These are phyloP conservation scores for Temnothorax nylanderi DNA, from an alignment of 1,140 invertebrate species.

Conservation along the genomic window DNA sequence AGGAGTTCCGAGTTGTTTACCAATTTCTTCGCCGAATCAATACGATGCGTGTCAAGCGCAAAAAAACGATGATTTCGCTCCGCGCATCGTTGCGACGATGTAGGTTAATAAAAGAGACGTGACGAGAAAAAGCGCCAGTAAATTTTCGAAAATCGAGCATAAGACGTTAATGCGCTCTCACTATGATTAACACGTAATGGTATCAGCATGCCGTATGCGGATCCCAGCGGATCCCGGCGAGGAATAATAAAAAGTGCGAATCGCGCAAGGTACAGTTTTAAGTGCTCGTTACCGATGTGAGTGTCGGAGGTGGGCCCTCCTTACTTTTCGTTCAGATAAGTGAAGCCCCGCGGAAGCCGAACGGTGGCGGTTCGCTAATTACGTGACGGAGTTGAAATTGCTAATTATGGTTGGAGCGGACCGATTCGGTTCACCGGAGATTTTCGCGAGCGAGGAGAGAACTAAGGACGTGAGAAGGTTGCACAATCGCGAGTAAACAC, in stretches of 20 bases:
- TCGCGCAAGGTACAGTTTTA: slow-evolving; percentile 37
- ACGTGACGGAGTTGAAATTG: slow-evolving; percentile 54
- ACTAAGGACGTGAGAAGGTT: slow-evolving; percentile 17
- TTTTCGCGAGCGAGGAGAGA: slow-evolving; percentile 17
- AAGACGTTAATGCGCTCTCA: slow-evolving; percentile 22
- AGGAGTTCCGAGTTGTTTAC: neutral
- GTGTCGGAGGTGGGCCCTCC: slow-evolving; percentile 7
- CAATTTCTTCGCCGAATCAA: neutral
- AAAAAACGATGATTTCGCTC: neutral
- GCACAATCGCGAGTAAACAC: neutral
- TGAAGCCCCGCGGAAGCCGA: slow-evolving; percentile 31
- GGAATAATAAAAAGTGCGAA: slow-evolving; percentile 43
- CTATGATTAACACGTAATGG: slow-evolving; percentile 40
- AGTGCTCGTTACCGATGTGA: slow-evolving; percentile 55
- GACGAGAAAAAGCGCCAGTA: neutral
- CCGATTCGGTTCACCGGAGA: neutral
- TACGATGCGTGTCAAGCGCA: neutral
- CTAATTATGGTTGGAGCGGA: slow-evolving; percentile 29
- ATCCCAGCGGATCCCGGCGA: neutral
- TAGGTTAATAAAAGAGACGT: slow-evolving; percentile 31
- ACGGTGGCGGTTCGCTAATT: slow-evolving; percentile 36
- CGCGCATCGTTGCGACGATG: neutral
- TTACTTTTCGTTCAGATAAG: slow-evolving; percentile 31
- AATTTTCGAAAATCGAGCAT: slow-evolving; percentile 41
- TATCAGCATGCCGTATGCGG: neutral